phyloP scores from a whole-genome alignment of 1,140 invertebrate genomes.

The Trinorchestia longiramus region DNA sequence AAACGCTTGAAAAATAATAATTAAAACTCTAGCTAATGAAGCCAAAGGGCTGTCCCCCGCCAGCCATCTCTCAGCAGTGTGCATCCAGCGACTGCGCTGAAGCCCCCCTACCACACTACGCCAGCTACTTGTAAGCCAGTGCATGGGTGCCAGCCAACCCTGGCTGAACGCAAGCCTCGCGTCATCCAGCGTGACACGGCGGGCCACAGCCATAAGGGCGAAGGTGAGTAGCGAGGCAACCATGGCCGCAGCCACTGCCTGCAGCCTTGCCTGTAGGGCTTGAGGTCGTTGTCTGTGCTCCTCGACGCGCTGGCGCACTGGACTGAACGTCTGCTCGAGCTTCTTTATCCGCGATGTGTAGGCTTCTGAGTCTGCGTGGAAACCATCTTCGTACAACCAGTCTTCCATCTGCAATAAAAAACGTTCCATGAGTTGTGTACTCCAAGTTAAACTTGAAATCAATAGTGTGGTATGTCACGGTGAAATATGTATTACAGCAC shows the following conservation, averaged over 20 bases:
- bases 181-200: neutral
- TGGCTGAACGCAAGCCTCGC: neutral
- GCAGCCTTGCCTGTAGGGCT: slow-evolving; percentile 56
- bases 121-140: neutral
- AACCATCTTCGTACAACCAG: slow-evolving; percentile 57
- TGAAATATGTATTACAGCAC: neutral
- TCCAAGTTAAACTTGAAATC: neutral
- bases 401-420: slow-evolving; percentile 54
- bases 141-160: neutral
- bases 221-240: neutral
- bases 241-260: neutral
- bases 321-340: slow-evolving; percentile 35
- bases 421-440: neutral
- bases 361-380: neutral
- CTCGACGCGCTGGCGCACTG: slow-evolving; percentile 34
- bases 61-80: neutral
- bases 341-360: slow-evolving; percentile 34
- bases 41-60: neutral
- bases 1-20: neutral
- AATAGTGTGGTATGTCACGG: no score
- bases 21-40: neutral
- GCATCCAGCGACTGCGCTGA: neutral
- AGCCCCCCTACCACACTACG: neutral
- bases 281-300: slow-evolving; percentile 56
- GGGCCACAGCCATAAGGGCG: neutral